phyloP scores from a whole-genome alignment of 2,113 vertebrate species.

The Lethenteron reissneri region DNA sequence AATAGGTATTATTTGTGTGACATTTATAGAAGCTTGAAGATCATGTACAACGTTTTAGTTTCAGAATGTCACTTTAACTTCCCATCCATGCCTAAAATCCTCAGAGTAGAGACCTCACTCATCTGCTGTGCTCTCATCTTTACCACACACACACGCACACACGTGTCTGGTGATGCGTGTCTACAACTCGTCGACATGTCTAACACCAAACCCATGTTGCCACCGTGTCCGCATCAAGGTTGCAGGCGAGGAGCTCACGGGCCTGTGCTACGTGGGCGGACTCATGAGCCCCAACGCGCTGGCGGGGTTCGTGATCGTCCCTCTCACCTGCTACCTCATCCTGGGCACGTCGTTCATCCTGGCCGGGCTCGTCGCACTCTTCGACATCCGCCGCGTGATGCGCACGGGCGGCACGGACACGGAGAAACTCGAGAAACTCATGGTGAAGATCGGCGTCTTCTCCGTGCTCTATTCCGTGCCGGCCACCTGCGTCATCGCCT shows the following conservation, averaged over 20 bases:
- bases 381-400: constrained; percentile 86
- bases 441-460: constrained; percentile 88
- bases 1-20: too few species aligned
- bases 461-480: constrained; percentile 81
- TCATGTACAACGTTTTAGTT: too few species aligned
- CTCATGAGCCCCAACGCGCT: constrained; percentile 68
- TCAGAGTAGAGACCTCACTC: too few species aligned
- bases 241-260: constrained; percentile 78
- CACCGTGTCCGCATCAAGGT: constrained; percentile 18
- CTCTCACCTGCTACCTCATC: constrained; percentile 68
- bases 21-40: too few species aligned
- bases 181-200: too few species aligned
- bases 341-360: constrained; percentile 80
- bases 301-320: constrained; percentile 72
- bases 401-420: constrained; percentile 89
- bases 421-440: constrained; percentile 79
- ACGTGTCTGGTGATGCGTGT: too few species aligned
- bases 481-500: constrained; percentile 82
- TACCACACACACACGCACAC: too few species aligned
- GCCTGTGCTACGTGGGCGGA: constrained; percentile 80
- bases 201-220: too few species aligned
- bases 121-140: too few species aligned
- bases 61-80: too few species aligned
- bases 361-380: constrained; percentile 81
- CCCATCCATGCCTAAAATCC: too few species aligned